Conservation (phyloP, 2,113 vertebrate genomes). For the Chrysochloris asiatica region DNA sequence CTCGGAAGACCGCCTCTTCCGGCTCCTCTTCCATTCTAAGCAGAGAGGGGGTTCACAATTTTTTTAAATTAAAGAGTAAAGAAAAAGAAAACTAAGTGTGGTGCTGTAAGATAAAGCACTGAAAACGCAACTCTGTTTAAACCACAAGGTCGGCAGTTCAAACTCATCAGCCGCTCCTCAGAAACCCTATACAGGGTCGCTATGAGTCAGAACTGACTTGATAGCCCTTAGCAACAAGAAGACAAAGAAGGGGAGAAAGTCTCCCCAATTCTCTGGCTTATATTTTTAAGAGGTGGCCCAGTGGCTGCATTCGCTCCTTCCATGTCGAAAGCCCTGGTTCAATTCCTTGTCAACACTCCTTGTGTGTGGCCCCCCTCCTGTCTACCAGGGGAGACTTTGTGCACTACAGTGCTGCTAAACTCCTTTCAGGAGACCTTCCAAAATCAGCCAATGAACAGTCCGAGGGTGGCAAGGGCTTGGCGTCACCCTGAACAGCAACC, state of each 20-base stretch:
- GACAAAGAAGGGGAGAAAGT: too few relatives aligned
- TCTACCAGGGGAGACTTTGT: background rate
- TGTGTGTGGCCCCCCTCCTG: background rate
- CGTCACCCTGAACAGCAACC: background rate
- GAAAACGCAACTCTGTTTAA: too few relatives aligned
- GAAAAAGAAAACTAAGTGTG: background rate
- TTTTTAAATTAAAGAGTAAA: background rate
- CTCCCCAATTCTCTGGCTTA: background rate
- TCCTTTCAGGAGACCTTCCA: background rate
- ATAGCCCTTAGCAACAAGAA: too few relatives aligned
- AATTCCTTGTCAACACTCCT: background rate
- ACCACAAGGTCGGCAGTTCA: too few relatives aligned
- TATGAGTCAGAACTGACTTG: too few relatives aligned
- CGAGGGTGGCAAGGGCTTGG: background rate
- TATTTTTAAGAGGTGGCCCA: too few relatives aligned
- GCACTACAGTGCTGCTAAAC: background rate
- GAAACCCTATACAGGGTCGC: too few relatives aligned
- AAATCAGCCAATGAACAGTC: background rate
- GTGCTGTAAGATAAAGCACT: too few relatives aligned
- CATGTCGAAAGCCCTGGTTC: background rate
- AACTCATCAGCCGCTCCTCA: too few relatives aligned
- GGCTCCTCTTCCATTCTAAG: conserved; percentile 28
- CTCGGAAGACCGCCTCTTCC: conserved; percentile 46
- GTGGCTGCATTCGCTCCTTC: background rate
- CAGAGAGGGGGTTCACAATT: background rate